Conservation (phyloP, 1,140 invertebrate genomes). For the Semibalanus balanoides region DNA sequence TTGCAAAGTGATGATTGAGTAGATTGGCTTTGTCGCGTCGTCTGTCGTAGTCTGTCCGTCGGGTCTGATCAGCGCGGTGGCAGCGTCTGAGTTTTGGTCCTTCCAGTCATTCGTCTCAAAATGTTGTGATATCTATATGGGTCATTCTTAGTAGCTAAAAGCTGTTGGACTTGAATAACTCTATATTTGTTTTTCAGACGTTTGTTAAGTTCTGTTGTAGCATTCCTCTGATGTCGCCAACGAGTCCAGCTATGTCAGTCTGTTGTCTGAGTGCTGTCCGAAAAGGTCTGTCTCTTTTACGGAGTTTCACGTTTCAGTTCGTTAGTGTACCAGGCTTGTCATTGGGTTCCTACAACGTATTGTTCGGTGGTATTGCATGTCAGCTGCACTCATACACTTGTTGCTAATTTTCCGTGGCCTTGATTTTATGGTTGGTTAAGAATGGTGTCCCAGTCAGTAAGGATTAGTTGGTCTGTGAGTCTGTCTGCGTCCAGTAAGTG, state of each 20-base stretch:
- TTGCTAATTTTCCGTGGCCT: not conserved
- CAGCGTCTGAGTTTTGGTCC: no score
- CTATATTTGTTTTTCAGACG: not conserved
- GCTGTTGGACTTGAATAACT: not conserved
- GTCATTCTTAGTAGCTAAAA: no score
- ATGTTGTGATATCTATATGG: no score
- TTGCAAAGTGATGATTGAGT: no score
- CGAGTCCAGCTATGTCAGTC: not conserved
- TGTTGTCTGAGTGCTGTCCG: not conserved
- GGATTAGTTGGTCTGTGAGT: not conserved
- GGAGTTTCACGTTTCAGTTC: not conserved
- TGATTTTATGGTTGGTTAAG: not conserved
- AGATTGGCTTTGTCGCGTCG: no score
- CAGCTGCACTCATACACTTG: not conserved
- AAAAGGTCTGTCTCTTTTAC: not conserved
- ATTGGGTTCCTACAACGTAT: not conserved
- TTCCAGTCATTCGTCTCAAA: no score
- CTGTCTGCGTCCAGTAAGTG: not conserved
- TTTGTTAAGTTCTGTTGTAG: not conserved
- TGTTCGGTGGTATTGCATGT: not conserved
- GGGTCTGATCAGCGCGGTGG: no score
- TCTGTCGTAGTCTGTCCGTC: no score
- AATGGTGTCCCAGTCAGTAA: not conserved
- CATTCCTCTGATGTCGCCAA: not conserved
- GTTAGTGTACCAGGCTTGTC: no score